Conservation (phyloP, 2,797 vertebrate genomes). For the Phalloptychus januarius region DNA sequence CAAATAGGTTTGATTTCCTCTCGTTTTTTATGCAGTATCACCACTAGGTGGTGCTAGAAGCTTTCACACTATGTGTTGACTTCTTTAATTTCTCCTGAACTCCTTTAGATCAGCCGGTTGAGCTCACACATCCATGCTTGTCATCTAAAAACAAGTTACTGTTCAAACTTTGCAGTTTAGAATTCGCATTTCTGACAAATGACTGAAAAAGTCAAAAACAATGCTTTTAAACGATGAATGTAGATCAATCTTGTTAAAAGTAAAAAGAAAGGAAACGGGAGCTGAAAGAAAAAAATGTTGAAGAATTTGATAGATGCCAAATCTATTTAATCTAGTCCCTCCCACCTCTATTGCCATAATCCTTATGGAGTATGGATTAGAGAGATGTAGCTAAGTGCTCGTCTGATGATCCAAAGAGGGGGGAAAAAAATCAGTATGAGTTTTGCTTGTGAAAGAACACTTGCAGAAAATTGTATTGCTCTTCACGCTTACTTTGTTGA, state of each 20-base stretch:
- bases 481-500: constrained; percentile 1
- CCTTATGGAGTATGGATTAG: constrained; percentile 79
- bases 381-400: constrained; percentile 76
- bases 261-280: constrained; percentile 45
- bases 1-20: not conserved
- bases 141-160: constrained; percentile 1
- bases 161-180: not conserved
- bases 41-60: constrained; percentile 77
- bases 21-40: not conserved
- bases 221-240: constrained; percentile 34
- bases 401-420: constrained; percentile 56
- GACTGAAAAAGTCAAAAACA: not conserved
- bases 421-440: constrained; percentile 67
- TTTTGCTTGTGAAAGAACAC: constrained; percentile 48
- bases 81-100: not conserved
- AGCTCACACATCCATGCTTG: not conserved
- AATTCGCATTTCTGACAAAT: constrained; percentile 6
- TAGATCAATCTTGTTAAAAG: constrained; percentile 49
- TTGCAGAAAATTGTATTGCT: constrained; percentile 21
- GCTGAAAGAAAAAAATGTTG: constrained; percentile 47
- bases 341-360: constrained; percentile 79
- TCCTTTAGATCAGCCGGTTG: constrained; percentile 8
- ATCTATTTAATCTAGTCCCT: constrained; percentile 73
- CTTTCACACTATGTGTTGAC: constrained; percentile 15
- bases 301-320: constrained; percentile 70